phyloP scores from a whole-genome alignment of 2,113 vertebrate species.

The Alethe castanea region DNA sequence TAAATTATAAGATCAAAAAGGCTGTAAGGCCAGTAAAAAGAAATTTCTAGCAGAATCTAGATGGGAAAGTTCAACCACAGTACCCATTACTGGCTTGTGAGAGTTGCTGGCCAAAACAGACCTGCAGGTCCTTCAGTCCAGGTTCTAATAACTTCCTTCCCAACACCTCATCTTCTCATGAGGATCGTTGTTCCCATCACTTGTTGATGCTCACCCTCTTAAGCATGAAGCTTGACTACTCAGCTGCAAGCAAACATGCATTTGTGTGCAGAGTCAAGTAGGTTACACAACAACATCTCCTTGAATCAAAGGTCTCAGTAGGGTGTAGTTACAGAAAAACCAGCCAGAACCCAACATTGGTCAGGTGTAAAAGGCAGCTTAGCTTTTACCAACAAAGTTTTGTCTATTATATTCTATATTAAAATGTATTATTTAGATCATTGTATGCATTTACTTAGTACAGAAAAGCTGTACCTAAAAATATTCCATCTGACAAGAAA shows the following conservation, averaged over 20 bases:
- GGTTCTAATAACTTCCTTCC: background rate
- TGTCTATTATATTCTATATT: background rate
- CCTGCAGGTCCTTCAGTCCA: conserved; percentile 7
- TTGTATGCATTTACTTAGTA: background rate
- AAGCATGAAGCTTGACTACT: conserved; percentile 27
- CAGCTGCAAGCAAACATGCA: conserved; percentile 26
- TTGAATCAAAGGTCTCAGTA: background rate
- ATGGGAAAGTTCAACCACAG: background rate
- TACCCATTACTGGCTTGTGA: background rate
- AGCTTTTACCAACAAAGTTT: background rate
- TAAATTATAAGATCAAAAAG: conserved; percentile 21
- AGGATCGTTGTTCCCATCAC: background rate
- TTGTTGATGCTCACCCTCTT: conserved; percentile 11
- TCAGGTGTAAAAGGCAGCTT: background rate
- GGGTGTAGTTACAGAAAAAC: background rate
- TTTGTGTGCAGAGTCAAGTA: background rate
- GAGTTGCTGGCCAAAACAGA: conserved; percentile 1
- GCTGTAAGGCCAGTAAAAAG: background rate
- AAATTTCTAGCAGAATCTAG: background rate
- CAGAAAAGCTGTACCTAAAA: background rate
- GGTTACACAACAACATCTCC: background rate
- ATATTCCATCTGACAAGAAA: conserved; percentile 2
- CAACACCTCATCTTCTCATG: conserved; percentile 17
- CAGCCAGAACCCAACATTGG: background rate
- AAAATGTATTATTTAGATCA: background rate